phyloP scores from a whole-genome alignment of 2,888 invertebrate genomes.

The Macropis europaea region DNA sequence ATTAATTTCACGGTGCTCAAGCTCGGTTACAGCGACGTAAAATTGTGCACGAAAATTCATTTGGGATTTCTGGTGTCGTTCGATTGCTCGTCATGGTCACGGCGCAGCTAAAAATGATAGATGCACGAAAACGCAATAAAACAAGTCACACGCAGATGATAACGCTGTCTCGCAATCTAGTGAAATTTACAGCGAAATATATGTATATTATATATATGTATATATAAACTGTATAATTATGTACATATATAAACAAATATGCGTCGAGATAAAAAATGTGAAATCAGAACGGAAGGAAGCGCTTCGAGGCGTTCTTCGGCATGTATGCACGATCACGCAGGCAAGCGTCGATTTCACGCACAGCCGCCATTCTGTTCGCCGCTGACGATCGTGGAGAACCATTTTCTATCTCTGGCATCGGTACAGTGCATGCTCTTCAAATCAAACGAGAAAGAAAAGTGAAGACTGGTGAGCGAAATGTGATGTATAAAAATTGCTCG shows the following conservation, averaged over 20 bases:
- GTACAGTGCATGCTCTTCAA: constrained; percentile 50
- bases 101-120: constrained; percentile 18
- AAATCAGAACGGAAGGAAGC: background rate
- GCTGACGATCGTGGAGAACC: background rate
- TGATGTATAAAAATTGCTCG: constrained; percentile 33
- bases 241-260: too few relatives aligned
- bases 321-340: constrained; percentile 26
- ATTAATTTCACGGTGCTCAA: too few relatives aligned
- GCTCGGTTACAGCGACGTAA: too few relatives aligned
- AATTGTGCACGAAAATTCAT: too few relatives aligned
- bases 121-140: constrained; percentile 29
- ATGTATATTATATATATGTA: constrained; percentile 12
- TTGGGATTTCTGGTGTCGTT: background rate
- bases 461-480: constrained; percentile 2
- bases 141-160: constrained; percentile 33
- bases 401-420: constrained; percentile 34
- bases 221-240: constrained; percentile 13
- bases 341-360: too few relatives aligned
- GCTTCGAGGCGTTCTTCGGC: background rate
- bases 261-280: constrained; percentile 47
- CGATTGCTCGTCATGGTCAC: constrained; percentile 1
- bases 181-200: constrained; percentile 37
- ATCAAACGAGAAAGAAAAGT: constrained; percentile 4
- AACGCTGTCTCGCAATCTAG: constrained; percentile 41
- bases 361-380: too few relatives aligned